Evolutionary conservation across 2,113 vertebrate genomes (phyloP).

Genomic region (Chamaea fasciata): DNA sequence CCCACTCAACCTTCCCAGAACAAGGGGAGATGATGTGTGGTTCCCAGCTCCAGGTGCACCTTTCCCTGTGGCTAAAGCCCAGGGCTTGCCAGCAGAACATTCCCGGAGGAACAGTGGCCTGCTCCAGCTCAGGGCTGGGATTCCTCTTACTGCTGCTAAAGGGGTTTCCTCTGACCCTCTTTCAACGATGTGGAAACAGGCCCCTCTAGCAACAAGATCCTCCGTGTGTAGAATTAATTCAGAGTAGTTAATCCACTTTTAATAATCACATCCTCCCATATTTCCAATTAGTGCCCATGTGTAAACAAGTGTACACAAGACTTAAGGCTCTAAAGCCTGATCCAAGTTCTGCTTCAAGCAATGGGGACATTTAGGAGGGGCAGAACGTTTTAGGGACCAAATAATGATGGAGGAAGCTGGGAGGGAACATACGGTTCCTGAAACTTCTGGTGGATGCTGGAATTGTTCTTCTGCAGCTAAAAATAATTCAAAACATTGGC

Average conservation of each 20-base stretch:
- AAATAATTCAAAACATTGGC: not conserved
- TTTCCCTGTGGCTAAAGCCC: not conserved
- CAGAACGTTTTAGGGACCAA: not conserved
- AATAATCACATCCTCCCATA: not conserved
- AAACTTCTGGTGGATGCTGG: not conserved
- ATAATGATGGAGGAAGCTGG: not conserved
- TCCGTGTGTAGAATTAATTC: slow-evolving; percentile 11
- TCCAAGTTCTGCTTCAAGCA: not conserved
- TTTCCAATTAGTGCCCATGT: not conserved
- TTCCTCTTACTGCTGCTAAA: not conserved
- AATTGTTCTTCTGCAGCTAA: not conserved
- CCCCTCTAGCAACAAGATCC: not conserved
- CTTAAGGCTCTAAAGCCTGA: not conserved
- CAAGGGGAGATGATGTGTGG: rapidly evolving
- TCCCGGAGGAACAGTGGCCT: not conserved
- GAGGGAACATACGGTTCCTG: not conserved
- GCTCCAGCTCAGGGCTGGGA: rapidly evolving
- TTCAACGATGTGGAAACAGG: not conserved
- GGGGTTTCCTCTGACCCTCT: not conserved
- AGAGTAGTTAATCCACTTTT: slow-evolving; percentile 20
- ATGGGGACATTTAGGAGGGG: not conserved
- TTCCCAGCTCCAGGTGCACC: not conserved
- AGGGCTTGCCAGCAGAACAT: not conserved
- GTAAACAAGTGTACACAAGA: not conserved
- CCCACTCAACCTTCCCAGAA: not conserved